These are phyloP conservation scores for Ameiurus melas DNA, from an alignment of 2,113 vertebrate genomes.

Conservation along the genomic window DNA sequence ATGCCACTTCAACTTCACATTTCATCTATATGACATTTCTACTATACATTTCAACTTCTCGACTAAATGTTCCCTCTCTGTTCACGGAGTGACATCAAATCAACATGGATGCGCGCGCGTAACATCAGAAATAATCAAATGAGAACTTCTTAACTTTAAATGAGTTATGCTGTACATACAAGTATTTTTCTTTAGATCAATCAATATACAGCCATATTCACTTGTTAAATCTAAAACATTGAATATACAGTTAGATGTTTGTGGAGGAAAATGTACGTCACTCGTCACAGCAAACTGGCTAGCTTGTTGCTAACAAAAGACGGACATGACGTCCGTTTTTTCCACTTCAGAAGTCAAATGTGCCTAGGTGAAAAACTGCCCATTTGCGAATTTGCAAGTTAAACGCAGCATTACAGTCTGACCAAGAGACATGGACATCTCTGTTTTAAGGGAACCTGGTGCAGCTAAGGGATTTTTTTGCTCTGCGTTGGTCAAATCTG, in stretches of 20 bases:
- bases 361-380: background rate
- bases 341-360: background rate
- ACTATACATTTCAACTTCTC: background rate
- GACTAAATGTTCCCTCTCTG: background rate
- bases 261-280: too few relatives aligned
- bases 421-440: background rate
- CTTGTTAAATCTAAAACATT: background rate
- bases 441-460: background rate
- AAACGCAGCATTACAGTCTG: background rate
- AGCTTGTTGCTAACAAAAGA: background rate
- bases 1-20: background rate
- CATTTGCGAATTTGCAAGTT: background rate
- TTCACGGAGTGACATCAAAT: background rate
- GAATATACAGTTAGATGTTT: too few relatives aligned
- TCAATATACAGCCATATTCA: background rate
- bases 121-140: background rate
- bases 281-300: too few relatives aligned
- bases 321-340: background rate
- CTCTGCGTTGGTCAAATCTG: background rate
- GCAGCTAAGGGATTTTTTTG: background rate
- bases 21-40: background rate
- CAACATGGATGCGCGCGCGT: background rate
- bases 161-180: background rate
- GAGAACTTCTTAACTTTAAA: background rate
- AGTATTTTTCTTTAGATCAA: background rate